phyloP scores from a whole-genome alignment of 2,888 invertebrate genomes.

The Archips crataeganus region DNA sequence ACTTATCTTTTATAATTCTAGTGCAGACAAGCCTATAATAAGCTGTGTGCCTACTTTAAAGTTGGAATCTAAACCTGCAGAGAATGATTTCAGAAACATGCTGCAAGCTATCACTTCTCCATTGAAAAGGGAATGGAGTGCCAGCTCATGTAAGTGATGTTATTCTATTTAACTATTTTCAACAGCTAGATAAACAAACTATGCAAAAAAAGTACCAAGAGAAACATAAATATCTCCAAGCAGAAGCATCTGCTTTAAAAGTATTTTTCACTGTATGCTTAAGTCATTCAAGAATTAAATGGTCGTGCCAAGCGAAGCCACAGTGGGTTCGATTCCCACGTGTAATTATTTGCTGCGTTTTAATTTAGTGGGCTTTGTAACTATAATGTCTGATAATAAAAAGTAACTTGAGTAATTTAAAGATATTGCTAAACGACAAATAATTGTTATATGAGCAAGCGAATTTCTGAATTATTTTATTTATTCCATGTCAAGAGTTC shows the following conservation, averaged over 20 bases:
- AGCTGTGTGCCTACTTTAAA: conserved; percentile 42
- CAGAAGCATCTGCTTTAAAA: conserved; percentile 11
- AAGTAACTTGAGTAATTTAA: background rate
- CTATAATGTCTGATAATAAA: background rate
- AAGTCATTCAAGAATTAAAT: background rate
- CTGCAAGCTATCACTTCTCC: conserved; percentile 33
- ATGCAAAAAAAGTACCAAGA: background rate
- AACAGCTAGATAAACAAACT: background rate
- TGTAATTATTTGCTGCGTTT: background rate
- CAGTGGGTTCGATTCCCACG: conserved; percentile 30
- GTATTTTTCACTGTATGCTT: background rate
- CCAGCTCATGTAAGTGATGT: conserved; percentile 42
- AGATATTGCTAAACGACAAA: conserved; percentile 12
- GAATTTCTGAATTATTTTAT: conserved; percentile 27
- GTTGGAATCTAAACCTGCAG: conserved; percentile 40
- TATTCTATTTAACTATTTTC: background rate
- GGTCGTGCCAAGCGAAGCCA: conserved; percentile 22
- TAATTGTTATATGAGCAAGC: conserved; percentile 30
- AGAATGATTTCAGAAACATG: conserved; percentile 37
- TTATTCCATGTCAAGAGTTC: conserved; percentile 14
- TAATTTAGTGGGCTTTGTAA: conserved; percentile 1
- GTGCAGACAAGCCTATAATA: conserved; percentile 41
- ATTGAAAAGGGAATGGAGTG: conserved; percentile 46
- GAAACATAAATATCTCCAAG: background rate
- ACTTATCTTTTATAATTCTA: conserved; percentile 40